These are phyloP conservation scores for Scolanthus callimorphus DNA, from an alignment of 92 coral and sea anemone genomes.

Conservation along the genomic window DNA sequence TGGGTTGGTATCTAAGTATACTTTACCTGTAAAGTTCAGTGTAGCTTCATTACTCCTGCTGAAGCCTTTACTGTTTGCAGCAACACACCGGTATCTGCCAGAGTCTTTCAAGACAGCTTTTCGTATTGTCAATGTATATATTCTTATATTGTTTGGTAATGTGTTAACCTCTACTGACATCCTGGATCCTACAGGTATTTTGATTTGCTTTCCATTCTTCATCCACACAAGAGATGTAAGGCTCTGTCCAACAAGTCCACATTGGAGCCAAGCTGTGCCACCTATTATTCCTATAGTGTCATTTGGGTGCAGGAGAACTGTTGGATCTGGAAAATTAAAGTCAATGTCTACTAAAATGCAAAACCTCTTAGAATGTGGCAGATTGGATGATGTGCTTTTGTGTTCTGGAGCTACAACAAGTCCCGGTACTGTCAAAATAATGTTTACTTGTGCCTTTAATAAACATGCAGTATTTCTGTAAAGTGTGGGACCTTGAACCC, in stretches of 20 bases:
- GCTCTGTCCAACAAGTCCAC: constrained; percentile 53
- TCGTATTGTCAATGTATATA: constrained; percentile 22
- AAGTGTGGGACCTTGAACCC: too few species aligned
- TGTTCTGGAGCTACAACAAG: too few species aligned
- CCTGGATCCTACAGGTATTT: constrained; percentile 6
- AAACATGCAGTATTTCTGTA: too few species aligned
- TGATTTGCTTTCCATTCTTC: constrained; percentile 32
- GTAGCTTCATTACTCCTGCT: constrained; percentile 23
- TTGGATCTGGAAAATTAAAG: constrained; percentile 52
- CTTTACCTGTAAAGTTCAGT: too few species aligned
- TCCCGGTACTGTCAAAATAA: too few species aligned
- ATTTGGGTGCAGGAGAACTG: constrained; percentile 54
- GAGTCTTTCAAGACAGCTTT: constrained; percentile 12
- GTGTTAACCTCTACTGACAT: background rate
- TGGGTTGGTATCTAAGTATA: too few species aligned
- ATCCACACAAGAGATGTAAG: constrained; percentile 40
- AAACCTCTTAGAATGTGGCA: too few species aligned
- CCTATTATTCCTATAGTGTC: constrained; percentile 36
- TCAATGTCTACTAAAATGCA: too few species aligned
- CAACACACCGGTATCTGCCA: constrained; percentile 62
- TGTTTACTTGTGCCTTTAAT: too few species aligned
- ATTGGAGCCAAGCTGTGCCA: constrained; percentile 30
- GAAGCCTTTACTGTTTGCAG: constrained; percentile 17
- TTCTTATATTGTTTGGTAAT: background rate
- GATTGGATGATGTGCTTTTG: too few species aligned